These are phyloP conservation scores for Hypena proboscidalis DNA, from an alignment of 2,888 invertebrate genomes.

Conservation along the genomic window DNA sequence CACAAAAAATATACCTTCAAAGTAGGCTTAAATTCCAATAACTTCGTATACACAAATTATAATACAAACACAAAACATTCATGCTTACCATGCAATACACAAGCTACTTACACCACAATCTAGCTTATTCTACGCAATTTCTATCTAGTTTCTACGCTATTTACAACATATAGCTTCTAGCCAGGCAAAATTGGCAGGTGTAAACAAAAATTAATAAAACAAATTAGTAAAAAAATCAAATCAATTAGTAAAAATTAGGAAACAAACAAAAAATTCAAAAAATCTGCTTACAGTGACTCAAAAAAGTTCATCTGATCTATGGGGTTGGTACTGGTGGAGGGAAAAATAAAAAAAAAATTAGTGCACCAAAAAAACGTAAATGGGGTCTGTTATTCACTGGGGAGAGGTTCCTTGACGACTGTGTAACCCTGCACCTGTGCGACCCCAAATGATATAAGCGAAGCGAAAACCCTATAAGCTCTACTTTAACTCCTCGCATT, in stretches of 20 bases:
- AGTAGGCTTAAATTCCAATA: no score
- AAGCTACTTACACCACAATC: constrained; percentile 1
- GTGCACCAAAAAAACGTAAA: constrained; percentile 51
- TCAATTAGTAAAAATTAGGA: constrained; percentile 44
- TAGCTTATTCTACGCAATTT: constrained; percentile 3
- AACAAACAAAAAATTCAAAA: constrained; percentile 54
- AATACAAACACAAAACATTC: constrained; percentile 10
- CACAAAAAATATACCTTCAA: no score
- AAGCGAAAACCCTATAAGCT: constrained; percentile 36
- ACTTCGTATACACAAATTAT: no score
- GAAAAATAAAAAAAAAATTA: constrained; percentile 69
- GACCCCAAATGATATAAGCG: constrained; percentile 46
- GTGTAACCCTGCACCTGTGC: constrained; percentile 52
- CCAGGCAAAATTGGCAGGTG: constrained; percentile 5
- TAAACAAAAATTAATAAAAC: constrained; percentile 15
- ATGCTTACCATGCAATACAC: constrained; percentile 32
- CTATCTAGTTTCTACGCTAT: constrained; percentile 12
- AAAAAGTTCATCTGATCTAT: constrained; percentile 85
- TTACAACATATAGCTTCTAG: constrained; percentile 16
- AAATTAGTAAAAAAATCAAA: constrained; percentile 37
- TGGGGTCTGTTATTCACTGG: constrained; percentile 50
- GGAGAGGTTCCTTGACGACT: constrained; percentile 25
- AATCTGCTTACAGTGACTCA: constrained; percentile 82
- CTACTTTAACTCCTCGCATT: not conserved
- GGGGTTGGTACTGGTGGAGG: constrained; percentile 79